Evolutionary conservation across 2,113 vertebrate genomes (phyloP).

Genomic region (Callionymus lyra): DNA sequence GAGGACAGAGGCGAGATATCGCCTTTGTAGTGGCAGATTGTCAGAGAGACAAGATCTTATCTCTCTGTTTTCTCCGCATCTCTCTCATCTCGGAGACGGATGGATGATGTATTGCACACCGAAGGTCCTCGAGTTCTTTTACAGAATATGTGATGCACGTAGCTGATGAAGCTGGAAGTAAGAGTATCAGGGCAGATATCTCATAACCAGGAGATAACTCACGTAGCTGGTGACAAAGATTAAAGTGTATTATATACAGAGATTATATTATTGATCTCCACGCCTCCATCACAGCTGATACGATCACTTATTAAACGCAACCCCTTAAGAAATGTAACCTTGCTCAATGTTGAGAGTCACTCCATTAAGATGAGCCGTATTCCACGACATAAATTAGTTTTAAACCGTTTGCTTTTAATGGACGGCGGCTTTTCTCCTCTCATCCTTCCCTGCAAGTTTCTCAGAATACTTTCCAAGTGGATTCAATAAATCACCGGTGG

Average conservation of each 20-base stretch:
- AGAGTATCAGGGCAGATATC: conserved; percentile 27
- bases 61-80: conserved; percentile 15
- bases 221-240: conserved; percentile 31
- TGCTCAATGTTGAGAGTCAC: conserved; percentile 9
- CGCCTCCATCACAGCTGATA: conserved; percentile 26
- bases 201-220: conserved; percentile 35
- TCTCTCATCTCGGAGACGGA: conserved; percentile 24
- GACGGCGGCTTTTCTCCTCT: too few species aligned
- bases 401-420: too few species aligned
- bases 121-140: conserved; percentile 16
- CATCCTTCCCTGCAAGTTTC: too few species aligned
- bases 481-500: too few species aligned
- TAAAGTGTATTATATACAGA: conserved; percentile 28
- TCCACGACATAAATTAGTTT: too few species aligned
- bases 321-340: conserved; percentile 29
- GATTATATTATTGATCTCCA: conserved; percentile 42
- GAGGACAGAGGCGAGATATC: conserved; percentile 34
- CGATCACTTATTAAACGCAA: conserved; percentile 21
- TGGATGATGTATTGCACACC: conserved; percentile 20
- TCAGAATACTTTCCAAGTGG: too few species aligned
- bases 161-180: conserved; percentile 32
- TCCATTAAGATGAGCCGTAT: conserved; percentile 3
- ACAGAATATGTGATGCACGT: conserved; percentile 28
- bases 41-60: conserved; percentile 43
- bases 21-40: conserved; percentile 48